Evolutionary conservation across 2,888 invertebrate species (phyloP).

Genomic region (Drosophila buzzatii): DNA sequence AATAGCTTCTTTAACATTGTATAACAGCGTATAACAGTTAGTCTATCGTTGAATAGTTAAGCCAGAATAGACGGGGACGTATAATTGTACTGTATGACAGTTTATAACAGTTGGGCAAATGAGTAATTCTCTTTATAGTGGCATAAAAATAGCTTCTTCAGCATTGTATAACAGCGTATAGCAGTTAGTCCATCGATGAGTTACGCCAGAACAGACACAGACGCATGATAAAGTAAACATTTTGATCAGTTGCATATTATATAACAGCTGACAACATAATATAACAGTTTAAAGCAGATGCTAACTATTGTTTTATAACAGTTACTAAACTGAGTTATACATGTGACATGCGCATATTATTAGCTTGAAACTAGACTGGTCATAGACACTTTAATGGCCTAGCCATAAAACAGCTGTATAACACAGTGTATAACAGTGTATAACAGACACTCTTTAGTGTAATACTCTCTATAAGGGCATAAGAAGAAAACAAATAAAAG

Average conservation of each 20-base stretch:
- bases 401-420: not conserved
- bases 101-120: not conserved
- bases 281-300: not conserved
- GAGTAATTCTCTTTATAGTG: not conserved
- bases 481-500: conserved; percentile 12
- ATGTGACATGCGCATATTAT: not conserved
- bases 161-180: too few species aligned
- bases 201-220: too few species aligned
- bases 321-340: not conserved
- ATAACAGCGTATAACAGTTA: conserved; percentile 1
- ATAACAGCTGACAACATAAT: not conserved
- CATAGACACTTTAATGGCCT: not conserved
- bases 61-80: too few species aligned
- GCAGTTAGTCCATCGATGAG: too few species aligned
- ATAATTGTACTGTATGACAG: not conserved
- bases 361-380: too few species aligned
- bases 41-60: too few species aligned
- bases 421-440: conserved; percentile 1
- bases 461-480: conserved; percentile 3
- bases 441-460: not conserved
- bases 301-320: not conserved
- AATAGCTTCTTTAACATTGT: too few species aligned
- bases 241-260: too few species aligned
- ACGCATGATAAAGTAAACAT: too few species aligned
- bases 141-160: too few species aligned